Evolutionary conservation across 2,888 invertebrate species (phyloP).

Genomic region (Megamerina dolium): DNA sequence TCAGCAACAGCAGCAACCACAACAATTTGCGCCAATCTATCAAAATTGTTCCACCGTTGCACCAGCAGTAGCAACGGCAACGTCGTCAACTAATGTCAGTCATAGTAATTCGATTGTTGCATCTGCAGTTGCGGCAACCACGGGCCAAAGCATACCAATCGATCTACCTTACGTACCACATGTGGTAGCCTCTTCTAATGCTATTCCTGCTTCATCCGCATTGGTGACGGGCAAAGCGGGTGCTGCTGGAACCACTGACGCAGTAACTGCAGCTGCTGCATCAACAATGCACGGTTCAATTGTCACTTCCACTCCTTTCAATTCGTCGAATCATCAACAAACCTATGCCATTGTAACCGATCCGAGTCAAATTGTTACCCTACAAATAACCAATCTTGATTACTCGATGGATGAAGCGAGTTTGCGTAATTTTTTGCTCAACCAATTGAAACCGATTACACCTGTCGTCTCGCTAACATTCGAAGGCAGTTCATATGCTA

Average conservation of each 20-base stretch:
- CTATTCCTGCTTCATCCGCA: conserved; percentile 15
- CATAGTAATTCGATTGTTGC: conserved; percentile 1
- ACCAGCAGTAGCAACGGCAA: conserved; percentile 9
- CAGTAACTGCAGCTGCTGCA: conserved; percentile 6
- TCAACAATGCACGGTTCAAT: conserved; percentile 5
- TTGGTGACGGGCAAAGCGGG: no score
- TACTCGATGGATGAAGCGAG: conserved; percentile 46
- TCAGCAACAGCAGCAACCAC: no score
- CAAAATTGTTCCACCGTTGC: conserved; percentile 22
- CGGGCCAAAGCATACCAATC: no score
- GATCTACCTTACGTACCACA: no score
- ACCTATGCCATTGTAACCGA: conserved; percentile 25
- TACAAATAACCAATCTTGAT: conserved; percentile 49
- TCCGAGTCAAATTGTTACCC: conserved; percentile 36
- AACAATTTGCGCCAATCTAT: conserved; percentile 33
- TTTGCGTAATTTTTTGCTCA: conserved; percentile 42
- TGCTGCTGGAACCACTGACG: conserved; percentile 13
- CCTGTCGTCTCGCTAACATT: conserved; percentile 46
- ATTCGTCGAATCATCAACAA: conserved; percentile 4
- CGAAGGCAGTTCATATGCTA: conserved; percentile 46
- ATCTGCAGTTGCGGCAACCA: background rate
- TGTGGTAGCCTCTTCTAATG: conserved; percentile 19
- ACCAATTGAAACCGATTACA: conserved; percentile 47
- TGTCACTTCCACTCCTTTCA: conserved; percentile 12
- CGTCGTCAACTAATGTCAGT: conserved; percentile 7